Base-by-base conservation (phyloP, 2,888 invertebrate species). In the Nipponacmea schrenckii region DNA sequence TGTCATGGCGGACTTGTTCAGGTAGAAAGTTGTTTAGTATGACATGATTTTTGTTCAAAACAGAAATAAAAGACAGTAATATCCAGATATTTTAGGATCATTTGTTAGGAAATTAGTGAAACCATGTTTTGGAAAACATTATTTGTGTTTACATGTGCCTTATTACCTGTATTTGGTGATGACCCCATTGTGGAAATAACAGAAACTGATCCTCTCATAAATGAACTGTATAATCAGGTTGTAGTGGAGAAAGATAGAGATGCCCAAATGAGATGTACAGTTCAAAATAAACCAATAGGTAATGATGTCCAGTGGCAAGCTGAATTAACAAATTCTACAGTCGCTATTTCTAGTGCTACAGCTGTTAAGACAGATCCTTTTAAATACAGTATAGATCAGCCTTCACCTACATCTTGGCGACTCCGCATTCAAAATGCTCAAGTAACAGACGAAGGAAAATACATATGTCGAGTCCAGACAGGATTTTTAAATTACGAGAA, bases 141-240 rank as follows among this genome's bases (percentile, higher is more conserved):
- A 56, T 14, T 12, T 45, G 10, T 45, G 20, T 62, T 26, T 62
- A 27, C n/a, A 24, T 67, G 56, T 48, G 27, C 75, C 27, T 74
- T 26, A 72, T 48, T 75, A 79, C 26, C 75, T 84, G 85, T 77
- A n/a, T 67, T 73, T 73, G 72, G 77, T 72, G 84, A 84, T 71
- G 86, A 86, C 77, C 87, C 87, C 7, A 83, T 78, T 26, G 84
- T 87, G 12, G 78, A 67, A 0, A 84, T 87, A 45, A 77, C 77
- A 8, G 78, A 81, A 39, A 85, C 86, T 8, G 83, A 82, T 26
- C 87, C 87, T 14, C 70, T 75, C 93, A 0, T 78, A 12, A 73
- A 73, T 20, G 68, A 69, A 10, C 66, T 76, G 8, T 72, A 74
- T 27, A 70, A 72, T 2, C 74, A 75, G 15, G 77, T 81, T 48